Evolutionary conservation across 37 sponge, comb jelly and placozoan genomes (phyloP).

Genomic region (Amphimedon queenslandica): DNA sequence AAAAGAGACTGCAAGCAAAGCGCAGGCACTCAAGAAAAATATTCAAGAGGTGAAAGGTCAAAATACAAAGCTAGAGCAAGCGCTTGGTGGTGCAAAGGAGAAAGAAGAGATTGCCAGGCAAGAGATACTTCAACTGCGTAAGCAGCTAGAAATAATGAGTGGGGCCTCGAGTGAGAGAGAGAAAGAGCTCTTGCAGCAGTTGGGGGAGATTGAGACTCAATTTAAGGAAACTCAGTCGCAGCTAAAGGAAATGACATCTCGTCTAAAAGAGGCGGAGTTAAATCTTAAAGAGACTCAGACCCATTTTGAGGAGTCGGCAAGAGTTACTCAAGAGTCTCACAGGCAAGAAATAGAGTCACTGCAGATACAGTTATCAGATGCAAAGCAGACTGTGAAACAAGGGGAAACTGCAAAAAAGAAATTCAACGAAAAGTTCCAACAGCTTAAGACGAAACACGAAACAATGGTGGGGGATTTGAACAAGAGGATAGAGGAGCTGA

Average conservation of each 20-base stretch:
- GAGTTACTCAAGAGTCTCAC: background rate
- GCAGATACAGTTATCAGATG: background rate
- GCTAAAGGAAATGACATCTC: constrained; percentile 7
- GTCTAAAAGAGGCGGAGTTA: too few relatives aligned
- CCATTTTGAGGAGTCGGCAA: background rate
- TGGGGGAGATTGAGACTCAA: background rate
- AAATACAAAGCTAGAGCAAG: too few relatives aligned
- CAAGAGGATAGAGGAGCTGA: background rate
- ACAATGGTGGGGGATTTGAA: background rate
- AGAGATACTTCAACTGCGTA: too few relatives aligned
- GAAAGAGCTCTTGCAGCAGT: background rate
- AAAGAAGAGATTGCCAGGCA: too few relatives aligned
- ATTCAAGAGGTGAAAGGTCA: too few relatives aligned
- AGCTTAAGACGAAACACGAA: constrained; percentile 24
- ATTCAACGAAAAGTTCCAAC: constrained; percentile 27
- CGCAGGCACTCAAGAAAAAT: too few relatives aligned
- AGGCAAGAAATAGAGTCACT: background rate
- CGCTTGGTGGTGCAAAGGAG: too few relatives aligned
- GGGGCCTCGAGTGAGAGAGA: background rate
- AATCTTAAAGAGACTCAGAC: background rate
- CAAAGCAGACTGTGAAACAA: background rate
- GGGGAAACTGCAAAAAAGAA: constrained; percentile 13
- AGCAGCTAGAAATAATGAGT: too few relatives aligned
- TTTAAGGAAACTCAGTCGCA: background rate
- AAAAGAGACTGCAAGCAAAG: too few relatives aligned